These are phyloP conservation scores for Lemur catta DNA, from an alignment of 2,797 vertebrate genomes.

Conservation along the genomic window DNA sequence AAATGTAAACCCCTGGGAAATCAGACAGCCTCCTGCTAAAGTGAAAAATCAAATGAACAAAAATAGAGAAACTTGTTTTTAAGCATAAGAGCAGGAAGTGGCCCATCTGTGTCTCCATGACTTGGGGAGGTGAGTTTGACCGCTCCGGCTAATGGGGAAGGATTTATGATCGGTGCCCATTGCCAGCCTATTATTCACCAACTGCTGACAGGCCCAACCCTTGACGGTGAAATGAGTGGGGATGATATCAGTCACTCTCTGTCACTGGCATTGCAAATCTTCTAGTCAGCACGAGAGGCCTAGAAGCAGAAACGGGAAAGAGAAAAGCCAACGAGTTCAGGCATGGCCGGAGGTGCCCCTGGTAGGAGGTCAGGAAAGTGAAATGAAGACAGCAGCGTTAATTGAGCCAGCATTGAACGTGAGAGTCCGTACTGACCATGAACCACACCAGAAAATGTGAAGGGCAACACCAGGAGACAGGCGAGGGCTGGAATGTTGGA, in stretches of 20 bases:
- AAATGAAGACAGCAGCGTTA: background rate
- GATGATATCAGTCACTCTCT: slow-evolving; percentile 65
- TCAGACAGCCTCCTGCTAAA: background rate
- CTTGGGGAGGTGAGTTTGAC: slow-evolving; percentile 5
- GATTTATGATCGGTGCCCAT: slow-evolving; percentile 44
- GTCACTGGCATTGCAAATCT: slow-evolving; percentile 69
- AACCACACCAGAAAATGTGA: background rate
- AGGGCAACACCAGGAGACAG: background rate
- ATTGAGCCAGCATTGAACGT: background rate
- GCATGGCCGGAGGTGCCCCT: background rate
- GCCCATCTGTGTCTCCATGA: background rate
- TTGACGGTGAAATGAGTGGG: slow-evolving; percentile 61
- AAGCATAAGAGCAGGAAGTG: background rate
- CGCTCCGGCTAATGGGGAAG: background rate
- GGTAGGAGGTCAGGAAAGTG: background rate
- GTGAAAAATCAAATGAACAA: slow-evolving; percentile 9
- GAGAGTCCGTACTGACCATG: background rate
- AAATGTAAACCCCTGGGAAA: background rate
- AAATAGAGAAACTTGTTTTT: background rate
- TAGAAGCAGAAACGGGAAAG: background rate
- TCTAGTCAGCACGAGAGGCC: slow-evolving; percentile 32
- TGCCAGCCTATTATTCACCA: slow-evolving; percentile 37
- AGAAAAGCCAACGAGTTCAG: background rate
- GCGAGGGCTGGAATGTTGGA: background rate
- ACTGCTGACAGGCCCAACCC: slow-evolving; percentile 48